phyloP scores from a whole-genome alignment of 2,113 vertebrate species.

The Ailurus styani region DNA sequence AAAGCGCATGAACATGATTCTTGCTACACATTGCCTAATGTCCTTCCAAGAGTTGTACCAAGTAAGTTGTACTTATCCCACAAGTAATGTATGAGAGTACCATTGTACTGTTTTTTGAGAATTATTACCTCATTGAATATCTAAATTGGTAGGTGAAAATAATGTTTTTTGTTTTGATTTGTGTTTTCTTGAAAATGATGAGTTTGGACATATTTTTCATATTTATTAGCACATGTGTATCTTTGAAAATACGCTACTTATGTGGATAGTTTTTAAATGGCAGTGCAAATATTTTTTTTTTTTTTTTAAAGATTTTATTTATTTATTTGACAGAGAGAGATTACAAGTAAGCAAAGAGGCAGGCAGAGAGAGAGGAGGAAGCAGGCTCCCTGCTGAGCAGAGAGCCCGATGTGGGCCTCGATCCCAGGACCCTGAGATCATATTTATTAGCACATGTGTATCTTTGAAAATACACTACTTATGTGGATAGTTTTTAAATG shows the following conservation, averaged over 20 bases:
- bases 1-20: background rate
- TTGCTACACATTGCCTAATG: background rate
- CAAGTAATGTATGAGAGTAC: background rate
- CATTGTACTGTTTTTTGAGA: background rate
- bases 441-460: background rate
- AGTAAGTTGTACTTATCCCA: background rate
- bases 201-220: background rate
- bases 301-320: too few relatives aligned
- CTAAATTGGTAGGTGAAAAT: background rate
- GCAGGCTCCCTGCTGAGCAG: too few relatives aligned
- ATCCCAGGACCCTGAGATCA: too few relatives aligned
- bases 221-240: background rate
- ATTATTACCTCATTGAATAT: background rate
- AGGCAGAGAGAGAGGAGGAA: too few relatives aligned
- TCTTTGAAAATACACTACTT: background rate
- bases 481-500: background rate
- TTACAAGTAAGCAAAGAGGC: too few relatives aligned
- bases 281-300: background rate
- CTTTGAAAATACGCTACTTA: background rate
- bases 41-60: background rate
- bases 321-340: too few relatives aligned
- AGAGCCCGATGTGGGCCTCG: too few relatives aligned
- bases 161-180: background rate
- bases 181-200: background rate
- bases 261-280: background rate